A percentile compares a stretch with the other conserved stretches of the same genome.
Evolutionary conservation across 2,113 vertebrate genomes (phyloP).

Genomic region (Rutilus rutilus): DNA sequence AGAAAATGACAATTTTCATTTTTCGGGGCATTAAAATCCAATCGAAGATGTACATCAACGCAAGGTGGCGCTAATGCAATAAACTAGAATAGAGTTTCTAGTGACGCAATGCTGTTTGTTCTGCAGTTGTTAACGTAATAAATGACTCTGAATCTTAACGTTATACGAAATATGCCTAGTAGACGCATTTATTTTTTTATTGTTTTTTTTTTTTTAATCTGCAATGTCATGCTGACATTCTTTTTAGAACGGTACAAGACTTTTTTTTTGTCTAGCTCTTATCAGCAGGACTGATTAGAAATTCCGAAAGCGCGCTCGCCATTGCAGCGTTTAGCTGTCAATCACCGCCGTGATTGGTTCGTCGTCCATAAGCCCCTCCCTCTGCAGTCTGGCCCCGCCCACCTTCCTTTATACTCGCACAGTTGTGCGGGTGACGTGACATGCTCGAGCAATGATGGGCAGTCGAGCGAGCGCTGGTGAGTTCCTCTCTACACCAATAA

Average conservation of each 20-base stretch:
- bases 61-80: conserved; percentile 5
- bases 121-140: not conserved
- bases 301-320: not conserved
- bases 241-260: too few relatives aligned
- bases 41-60: not conserved
- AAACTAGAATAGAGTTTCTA: too few relatives aligned
- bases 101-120: not conserved
- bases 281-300: not conserved
- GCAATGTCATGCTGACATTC: conserved; percentile 23
- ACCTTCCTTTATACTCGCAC: not conserved
- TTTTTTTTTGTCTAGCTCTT: not conserved
- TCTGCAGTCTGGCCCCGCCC: not conserved
- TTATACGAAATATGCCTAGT: not conserved
- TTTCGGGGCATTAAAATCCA: not conserved
- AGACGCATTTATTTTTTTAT: not conserved
- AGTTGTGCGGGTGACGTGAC: conserved; percentile 44
- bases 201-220: not conserved
- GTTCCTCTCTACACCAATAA: conserved; percentile 76
- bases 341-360: not conserved
- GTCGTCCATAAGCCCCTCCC: not conserved
- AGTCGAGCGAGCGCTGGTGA: conserved; percentile 76
- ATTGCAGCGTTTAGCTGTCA: not conserved
- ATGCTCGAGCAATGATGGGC: conserved; percentile 65
- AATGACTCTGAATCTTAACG: not conserved
- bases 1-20: too few relatives aligned